Evolutionary conservation across 2,888 invertebrate species (phyloP).

Genomic region (Lepidochrysops patricia): DNA sequence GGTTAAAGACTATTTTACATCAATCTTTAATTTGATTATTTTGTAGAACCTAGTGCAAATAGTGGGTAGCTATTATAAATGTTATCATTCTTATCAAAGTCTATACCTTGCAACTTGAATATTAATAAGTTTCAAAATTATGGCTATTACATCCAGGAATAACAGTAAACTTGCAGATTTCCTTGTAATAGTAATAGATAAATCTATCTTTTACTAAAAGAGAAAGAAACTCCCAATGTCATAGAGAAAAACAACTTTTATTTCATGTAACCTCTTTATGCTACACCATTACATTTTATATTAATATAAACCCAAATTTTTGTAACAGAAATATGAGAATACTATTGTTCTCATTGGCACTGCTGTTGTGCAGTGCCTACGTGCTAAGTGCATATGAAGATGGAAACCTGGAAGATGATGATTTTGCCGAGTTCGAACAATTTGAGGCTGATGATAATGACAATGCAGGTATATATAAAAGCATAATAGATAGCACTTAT

Average conservation of each 20-base stretch:
- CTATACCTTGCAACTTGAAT: neutral
- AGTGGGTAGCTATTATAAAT: neutral
- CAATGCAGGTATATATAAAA: conserved; percentile 33
- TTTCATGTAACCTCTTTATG: too few species aligned
- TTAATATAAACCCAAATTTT: neutral
- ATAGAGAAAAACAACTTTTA: too few species aligned
- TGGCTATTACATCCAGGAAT: too few species aligned
- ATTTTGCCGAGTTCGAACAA: conserved; percentile 96
- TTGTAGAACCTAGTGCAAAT: neutral
- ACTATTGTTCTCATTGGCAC: conserved; percentile 39
- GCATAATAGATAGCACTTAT: too few species aligned
- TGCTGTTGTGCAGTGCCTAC: conserved; percentile 43
- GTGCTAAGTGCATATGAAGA: conserved; percentile 57
- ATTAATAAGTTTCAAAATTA: neutral
- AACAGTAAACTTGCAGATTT: too few species aligned
- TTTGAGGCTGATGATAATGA: conserved; percentile 82
- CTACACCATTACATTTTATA: too few species aligned
- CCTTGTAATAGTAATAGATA: too few species aligned
- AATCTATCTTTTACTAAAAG: too few species aligned
- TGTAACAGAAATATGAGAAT: conserved; percentile 39
- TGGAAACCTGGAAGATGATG: conserved; percentile 81
- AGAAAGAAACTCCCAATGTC: too few species aligned
- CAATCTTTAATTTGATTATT: neutral
- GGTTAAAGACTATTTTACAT: neutral
- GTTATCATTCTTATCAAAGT: neutral